Conservation (phyloP, 2,888 invertebrate genomes). For the Nomada fabriciana region DNA sequence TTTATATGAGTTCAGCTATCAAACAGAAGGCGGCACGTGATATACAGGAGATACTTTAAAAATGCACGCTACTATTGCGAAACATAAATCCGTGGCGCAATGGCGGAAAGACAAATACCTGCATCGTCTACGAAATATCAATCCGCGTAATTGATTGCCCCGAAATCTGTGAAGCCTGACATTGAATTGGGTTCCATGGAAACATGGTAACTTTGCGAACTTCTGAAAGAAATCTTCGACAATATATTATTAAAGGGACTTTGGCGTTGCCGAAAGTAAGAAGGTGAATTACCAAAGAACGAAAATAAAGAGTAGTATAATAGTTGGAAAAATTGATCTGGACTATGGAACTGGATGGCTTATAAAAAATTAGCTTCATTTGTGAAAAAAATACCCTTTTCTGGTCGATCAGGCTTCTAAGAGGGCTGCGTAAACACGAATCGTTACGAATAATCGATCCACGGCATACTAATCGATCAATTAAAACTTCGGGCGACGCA, state of each 20-base stretch:
- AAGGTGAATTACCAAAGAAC: neutral
- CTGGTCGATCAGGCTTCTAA: neutral
- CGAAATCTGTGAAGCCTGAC: neutral
- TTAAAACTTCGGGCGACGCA: conserved; percentile 55
- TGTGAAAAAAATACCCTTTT: conserved; percentile 24
- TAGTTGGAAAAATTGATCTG: conserved; percentile 18
- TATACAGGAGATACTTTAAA: conserved; percentile 21
- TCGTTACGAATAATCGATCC: conserved; percentile 19
- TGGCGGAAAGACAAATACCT: conserved; percentile 10
- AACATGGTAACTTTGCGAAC: neutral
- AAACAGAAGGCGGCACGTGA: conserved; percentile 7
- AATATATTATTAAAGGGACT: too few species aligned
- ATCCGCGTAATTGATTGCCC: neutral
- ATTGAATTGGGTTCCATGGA: neutral
- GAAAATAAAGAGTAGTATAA: neutral
- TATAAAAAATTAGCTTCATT: conserved; percentile 40
- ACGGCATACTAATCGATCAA: conserved; percentile 37
- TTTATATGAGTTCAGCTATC: conserved; percentile 33
- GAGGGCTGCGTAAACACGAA: neutral
- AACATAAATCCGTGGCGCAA: conserved; percentile 25
- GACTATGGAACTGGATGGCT: neutral
- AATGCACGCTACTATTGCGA: conserved; percentile 18
- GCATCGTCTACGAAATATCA: conserved; percentile 8
- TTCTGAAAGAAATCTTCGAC: neutral
- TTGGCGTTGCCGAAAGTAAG: neutral